phyloP scores from a whole-genome alignment of 2,797 vertebrate species.

The Enteromius trimaculatus region DNA sequence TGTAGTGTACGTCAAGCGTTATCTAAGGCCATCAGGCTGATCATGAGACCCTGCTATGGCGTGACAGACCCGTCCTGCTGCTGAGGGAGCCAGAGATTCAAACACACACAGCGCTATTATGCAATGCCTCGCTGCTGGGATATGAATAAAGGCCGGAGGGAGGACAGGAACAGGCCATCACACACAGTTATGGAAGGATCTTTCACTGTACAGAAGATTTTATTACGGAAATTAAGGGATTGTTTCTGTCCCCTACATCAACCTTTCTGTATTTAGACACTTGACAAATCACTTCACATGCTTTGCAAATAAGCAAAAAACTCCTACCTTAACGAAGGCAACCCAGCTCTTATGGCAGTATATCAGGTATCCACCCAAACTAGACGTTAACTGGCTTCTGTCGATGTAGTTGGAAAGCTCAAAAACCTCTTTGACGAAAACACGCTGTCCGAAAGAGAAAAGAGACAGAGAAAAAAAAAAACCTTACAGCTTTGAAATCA shows the following conservation, averaged over 20 bases:
- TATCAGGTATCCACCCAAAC: conserved; percentile 75
- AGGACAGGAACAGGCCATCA: neutral
- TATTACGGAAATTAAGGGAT: neutral
- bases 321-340: conserved; percentile 72
- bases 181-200: neutral
- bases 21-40: conserved; percentile 38
- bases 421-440: conserved; percentile 73
- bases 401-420: conserved; percentile 80
- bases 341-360: conserved; percentile 80
- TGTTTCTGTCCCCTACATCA: neutral
- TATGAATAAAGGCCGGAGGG: neutral
- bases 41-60: conserved; percentile 61
- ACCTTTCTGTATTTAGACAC: neutral
- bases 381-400: conserved; percentile 72
- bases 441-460: conserved; percentile 63
- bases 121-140: neutral
- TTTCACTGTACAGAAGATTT: neutral
- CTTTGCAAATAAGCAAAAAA: neutral
- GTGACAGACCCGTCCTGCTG: conserved; percentile 6
- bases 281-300: neutral
- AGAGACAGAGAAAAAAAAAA: neutral
- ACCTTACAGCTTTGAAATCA: neutral
- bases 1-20: neutral
- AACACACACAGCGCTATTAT: neutral
- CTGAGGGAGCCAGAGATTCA: neutral